phyloP scores from a whole-genome alignment of 2,888 invertebrate species.

The Psylliodes chrysocephalus region DNA sequence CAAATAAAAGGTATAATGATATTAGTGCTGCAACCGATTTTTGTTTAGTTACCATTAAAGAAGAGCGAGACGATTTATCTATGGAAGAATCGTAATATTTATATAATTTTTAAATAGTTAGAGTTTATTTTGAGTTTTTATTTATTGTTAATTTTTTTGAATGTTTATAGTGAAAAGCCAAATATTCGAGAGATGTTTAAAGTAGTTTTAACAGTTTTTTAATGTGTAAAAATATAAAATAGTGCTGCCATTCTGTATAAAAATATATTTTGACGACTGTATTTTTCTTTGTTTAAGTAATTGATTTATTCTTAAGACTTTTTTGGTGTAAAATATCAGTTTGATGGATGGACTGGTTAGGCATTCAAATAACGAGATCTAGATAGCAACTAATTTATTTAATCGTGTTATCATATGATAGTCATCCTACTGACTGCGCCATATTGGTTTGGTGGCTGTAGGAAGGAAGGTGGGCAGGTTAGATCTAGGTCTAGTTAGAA shows the following conservation, averaged over 20 bases:
- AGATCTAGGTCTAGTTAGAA: too few species aligned
- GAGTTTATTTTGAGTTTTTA: background rate
- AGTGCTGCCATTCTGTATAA: background rate
- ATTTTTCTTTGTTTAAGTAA: too few species aligned
- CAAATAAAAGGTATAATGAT: background rate
- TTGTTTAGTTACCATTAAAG: conserved; percentile 2
- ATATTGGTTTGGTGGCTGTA: too few species aligned
- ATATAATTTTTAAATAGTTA: background rate
- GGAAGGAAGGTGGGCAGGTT: too few species aligned
- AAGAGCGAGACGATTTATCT: background rate
- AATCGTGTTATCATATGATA: too few species aligned
- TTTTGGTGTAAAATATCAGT: too few species aligned
- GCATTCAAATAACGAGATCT: too few species aligned
- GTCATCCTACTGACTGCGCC: too few species aligned
- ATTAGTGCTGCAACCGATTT: background rate
- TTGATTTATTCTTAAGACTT: too few species aligned
- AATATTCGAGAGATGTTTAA: background rate
- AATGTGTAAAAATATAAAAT: background rate
- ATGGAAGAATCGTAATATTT: background rate
- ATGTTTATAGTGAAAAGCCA: background rate
- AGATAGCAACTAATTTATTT: too few species aligned
- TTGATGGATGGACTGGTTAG: too few species aligned
- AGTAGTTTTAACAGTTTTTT: background rate
- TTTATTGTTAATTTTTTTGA: background rate
- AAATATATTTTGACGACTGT: background rate